Conservation (phyloP, 1,140 invertebrate genomes). For the Sarcophaga bullata region DNA sequence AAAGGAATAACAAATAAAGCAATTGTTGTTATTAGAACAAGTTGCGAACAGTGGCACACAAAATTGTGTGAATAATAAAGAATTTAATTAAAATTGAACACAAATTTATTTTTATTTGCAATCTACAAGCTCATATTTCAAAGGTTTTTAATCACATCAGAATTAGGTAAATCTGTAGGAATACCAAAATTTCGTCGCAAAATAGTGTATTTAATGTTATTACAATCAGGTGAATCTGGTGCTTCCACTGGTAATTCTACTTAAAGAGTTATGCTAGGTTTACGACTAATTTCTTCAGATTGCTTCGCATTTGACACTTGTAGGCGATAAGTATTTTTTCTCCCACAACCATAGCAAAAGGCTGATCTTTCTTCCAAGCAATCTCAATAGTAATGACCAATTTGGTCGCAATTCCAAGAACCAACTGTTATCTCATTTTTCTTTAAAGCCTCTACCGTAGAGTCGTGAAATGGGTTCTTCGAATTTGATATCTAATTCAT, state of each 20-base stretch:
- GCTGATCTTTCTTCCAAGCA: not conserved
- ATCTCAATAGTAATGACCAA: constrained; percentile 12
- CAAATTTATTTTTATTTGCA: no score
- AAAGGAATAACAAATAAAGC: no score
- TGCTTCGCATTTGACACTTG: not conserved
- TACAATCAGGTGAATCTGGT: not conserved
- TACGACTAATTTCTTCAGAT: not conserved
- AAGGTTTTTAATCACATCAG: no score
- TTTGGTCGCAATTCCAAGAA: not conserved
- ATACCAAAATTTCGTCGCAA: not conserved
- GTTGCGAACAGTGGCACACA: no score
- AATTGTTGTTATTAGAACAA: no score
- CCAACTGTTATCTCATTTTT: not conserved
- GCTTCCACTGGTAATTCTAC: no score
- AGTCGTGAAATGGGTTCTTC: not conserved
- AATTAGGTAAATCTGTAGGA: no score
- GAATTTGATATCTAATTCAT: not conserved
- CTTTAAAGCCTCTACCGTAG: not conserved
- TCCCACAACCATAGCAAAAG: not conserved
- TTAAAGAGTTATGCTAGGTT: not conserved
- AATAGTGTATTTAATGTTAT: not conserved
- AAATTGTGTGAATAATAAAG: no score
- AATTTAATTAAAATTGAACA: no score
- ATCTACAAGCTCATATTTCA: no score
- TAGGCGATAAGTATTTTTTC: not conserved